Conservation (phyloP, 2,888 invertebrate species). For the Oscheius sp. region DNA sequence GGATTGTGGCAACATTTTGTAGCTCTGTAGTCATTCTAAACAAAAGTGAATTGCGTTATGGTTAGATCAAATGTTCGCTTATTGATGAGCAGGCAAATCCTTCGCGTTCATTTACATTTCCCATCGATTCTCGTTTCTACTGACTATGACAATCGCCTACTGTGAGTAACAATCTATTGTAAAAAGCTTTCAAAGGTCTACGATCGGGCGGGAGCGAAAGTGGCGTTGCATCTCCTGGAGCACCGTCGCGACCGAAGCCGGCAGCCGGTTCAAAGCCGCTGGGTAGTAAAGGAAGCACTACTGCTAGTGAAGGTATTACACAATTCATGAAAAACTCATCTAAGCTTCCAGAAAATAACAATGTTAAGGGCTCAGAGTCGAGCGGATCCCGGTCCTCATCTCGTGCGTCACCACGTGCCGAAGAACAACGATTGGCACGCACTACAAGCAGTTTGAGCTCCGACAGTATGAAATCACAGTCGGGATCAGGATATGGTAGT, state of each 20-base stretch:
- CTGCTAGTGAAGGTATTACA: constrained; percentile 24
- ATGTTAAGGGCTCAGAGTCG: constrained; percentile 47
- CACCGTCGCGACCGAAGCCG: constrained; percentile 45
- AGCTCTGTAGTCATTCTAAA: too few relatives aligned
- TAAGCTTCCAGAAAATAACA: constrained; percentile 48
- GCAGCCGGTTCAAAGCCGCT: constrained; percentile 62
- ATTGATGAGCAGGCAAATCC: neutral
- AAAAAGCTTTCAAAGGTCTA: constrained; percentile 23
- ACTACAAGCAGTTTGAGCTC: constrained; percentile 56
- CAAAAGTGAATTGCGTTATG: neutral
- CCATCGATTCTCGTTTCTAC: constrained; percentile 19
- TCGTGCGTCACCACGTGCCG: constrained; percentile 42
- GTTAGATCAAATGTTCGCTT: neutral
- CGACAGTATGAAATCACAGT: constrained; percentile 53
- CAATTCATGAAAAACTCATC: neutral
- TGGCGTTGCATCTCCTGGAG: constrained; percentile 23
- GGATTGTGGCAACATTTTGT: too few relatives aligned
- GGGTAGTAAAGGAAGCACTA: constrained; percentile 31
- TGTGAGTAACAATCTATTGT: constrained; percentile 6
- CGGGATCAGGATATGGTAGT: constrained; percentile 19
- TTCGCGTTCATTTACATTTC: constrained; percentile 21
- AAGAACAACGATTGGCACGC: constrained; percentile 45
- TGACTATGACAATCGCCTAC: constrained; percentile 22
- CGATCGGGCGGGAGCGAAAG: constrained; percentile 35
- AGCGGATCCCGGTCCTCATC: constrained; percentile 52